Evolutionary conservation across 2,797 vertebrate genomes (phyloP).

Genomic region (Austrolebias charrua): DNA sequence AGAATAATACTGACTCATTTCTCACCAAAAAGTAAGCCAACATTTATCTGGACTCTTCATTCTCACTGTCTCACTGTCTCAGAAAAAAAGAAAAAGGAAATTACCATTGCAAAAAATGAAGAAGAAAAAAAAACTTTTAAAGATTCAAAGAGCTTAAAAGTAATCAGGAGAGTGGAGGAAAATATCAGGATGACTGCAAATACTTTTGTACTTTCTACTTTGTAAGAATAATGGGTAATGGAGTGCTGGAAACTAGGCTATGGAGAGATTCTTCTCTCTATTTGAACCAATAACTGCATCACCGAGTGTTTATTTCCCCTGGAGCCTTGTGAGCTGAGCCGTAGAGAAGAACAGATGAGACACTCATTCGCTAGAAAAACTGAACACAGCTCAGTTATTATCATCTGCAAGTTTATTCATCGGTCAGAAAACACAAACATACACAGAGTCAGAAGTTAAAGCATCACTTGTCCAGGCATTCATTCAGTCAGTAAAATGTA

Average conservation of each 20-base stretch:
- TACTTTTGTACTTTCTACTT: too few relatives aligned
- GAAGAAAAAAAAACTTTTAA: too few relatives aligned
- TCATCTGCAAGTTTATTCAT: slow-evolving; percentile 68
- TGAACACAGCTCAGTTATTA: slow-evolving; percentile 30
- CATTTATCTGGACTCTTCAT: too few relatives aligned
- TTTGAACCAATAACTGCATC: slow-evolving; percentile 45
- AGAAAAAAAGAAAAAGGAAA: too few relatives aligned
- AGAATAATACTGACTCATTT: too few relatives aligned
- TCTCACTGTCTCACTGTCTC: too few relatives aligned
- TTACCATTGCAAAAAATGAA: too few relatives aligned
- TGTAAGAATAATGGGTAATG: slow-evolving; percentile 39
- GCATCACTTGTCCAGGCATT: slow-evolving; percentile 30
- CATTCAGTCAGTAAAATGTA: slow-evolving; percentile 46
- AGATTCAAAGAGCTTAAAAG: too few relatives aligned
- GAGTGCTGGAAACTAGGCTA: slow-evolving; percentile 35
- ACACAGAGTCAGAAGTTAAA: slow-evolving; percentile 36
- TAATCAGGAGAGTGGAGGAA: too few relatives aligned
- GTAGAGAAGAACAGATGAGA: slow-evolving; percentile 32
- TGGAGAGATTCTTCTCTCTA: slow-evolving; percentile 23
- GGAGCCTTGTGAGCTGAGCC: slow-evolving; percentile 20
- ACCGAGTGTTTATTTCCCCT: slow-evolving; percentile 44
- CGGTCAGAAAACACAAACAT: slow-evolving; percentile 54
- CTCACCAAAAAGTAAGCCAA: too few relatives aligned
- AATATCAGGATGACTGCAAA: background rate
- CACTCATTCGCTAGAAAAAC: slow-evolving; percentile 32